Evolutionary conservation across 2,113 vertebrate genomes (phyloP), one percentile per base, ranked within the genome.

Genomic region (Megaleporinus macrocephalus): DNA sequence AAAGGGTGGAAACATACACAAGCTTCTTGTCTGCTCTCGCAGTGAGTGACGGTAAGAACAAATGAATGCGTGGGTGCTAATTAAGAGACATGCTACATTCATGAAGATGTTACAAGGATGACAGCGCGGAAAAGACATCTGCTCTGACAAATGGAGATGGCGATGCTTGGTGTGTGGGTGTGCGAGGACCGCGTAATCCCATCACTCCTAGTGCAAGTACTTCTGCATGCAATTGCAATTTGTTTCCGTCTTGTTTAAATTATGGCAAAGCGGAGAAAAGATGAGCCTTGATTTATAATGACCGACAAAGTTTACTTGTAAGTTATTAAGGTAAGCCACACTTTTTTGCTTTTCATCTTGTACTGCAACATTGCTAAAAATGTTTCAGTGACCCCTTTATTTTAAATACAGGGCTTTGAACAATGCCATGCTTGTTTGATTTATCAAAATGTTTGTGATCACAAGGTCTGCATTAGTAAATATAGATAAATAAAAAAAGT

Each of bases 51-150:
- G 95, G 94, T 94, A 95, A 95, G 96, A 95, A 95, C 95, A 97
- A 96, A 97, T 96, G 93, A 97, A 97, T 95, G 96, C 93, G 96
- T 96, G 95, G 96, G 92, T 94, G 96, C 95, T 98, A 97, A 99
- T 98, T 97, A 98, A 96, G 95, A 96, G 93, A 93, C 92, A 95
- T 95, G 94, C 96, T 95, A 94, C 86, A 91, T 95, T 95, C 92
- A 94, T 95, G 95, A 96, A 96, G 96, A 98, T 95, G 96, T 95
- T 96, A 94, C 95, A 92, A 92, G 94, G 92, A 94, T 95, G 96
- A 96, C 95, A 95, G 94, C 75, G 86, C 83, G 94, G 93, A 94
- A 91, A 86, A 93, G 92, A 93, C 91, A 95, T 94, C 92, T 92
- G 83, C 86, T 92, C 88, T 89, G 92, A 95, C 91, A 79, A 82